These are phyloP conservation scores for Ifrita kowaldi DNA, from an alignment of 2,113 vertebrate species.

Conservation along the genomic window DNA sequence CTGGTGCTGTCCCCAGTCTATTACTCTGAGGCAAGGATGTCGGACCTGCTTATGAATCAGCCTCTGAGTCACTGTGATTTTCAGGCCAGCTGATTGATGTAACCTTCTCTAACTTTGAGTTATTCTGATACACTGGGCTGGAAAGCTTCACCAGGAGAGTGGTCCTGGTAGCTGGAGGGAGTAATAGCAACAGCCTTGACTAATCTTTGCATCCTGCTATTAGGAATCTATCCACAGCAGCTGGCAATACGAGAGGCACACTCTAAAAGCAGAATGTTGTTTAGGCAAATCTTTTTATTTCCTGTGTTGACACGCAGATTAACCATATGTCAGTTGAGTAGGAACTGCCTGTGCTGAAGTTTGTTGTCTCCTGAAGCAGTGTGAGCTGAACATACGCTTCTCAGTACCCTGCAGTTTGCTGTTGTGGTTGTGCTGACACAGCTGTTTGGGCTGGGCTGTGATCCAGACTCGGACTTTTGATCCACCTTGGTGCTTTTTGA, in stretches of 20 bases:
- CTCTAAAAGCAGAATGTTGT: background rate
- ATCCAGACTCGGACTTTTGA: background rate
- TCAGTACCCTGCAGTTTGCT: background rate
- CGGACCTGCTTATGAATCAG: background rate
- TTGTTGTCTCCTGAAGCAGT: background rate
- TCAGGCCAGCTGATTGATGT: background rate
- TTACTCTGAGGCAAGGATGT: accelerated
- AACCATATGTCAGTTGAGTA: background rate
- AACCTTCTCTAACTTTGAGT: background rate
- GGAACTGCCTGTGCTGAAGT: background rate
- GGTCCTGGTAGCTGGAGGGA: background rate
- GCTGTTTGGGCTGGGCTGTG: background rate
- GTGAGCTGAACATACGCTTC: background rate
- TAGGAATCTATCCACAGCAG: background rate
- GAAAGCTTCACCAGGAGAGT: background rate
- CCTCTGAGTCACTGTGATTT: background rate
- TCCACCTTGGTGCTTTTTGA: background rate
- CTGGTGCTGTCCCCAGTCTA: background rate
- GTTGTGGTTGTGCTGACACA: background rate
- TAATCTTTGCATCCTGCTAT: background rate
- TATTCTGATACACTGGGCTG: background rate
- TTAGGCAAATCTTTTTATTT: background rate
- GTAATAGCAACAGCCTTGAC: background rate
- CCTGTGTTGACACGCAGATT: background rate
- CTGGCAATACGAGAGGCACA: background rate